Evolutionary conservation across 30 jellyfish, hydroid and myxozoan species (phyloP).

Genomic region (Hydra vulgaris): DNA sequence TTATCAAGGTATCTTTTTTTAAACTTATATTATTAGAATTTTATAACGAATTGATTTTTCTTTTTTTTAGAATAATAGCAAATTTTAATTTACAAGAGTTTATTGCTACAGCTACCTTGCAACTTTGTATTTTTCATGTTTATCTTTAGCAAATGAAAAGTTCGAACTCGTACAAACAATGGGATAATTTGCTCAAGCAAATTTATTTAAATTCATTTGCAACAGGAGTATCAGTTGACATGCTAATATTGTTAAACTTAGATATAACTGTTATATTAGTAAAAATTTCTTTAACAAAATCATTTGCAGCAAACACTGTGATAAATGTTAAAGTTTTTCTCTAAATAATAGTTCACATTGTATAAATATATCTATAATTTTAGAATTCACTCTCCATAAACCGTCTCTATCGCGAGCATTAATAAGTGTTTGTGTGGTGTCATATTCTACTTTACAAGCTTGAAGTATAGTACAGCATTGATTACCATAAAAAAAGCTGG

Average conservation of each 20-base stretch:
- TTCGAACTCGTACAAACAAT: no score
- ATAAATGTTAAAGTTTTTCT: not conserved
- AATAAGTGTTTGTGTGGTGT: not conserved
- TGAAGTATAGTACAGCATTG: not conserved
- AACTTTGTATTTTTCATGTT: no score
- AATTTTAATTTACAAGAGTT: no score
- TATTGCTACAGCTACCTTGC: no score
- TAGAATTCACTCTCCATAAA: not conserved
- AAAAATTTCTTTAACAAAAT: not conserved
- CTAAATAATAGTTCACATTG: not conserved
- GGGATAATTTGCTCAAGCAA: not conserved
- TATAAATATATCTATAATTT: not conserved
- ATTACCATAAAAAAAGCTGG: not conserved
- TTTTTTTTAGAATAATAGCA: no score
- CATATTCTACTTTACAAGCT: not conserved
- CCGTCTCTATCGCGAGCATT: not conserved
- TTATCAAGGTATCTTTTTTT: no score
- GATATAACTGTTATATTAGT: not conserved
- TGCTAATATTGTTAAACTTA: not conserved
- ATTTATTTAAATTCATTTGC: not conserved
- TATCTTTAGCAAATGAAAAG: no score
- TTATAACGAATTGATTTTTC: no score
- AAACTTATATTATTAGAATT: no score
- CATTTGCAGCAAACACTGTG: not conserved
- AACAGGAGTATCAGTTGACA: not conserved